A percentile compares a stretch with the other conserved stretches of the same genome.
Conservation (phyloP, 1,140 invertebrate genomes). For the Bombus terrestris region DNA sequence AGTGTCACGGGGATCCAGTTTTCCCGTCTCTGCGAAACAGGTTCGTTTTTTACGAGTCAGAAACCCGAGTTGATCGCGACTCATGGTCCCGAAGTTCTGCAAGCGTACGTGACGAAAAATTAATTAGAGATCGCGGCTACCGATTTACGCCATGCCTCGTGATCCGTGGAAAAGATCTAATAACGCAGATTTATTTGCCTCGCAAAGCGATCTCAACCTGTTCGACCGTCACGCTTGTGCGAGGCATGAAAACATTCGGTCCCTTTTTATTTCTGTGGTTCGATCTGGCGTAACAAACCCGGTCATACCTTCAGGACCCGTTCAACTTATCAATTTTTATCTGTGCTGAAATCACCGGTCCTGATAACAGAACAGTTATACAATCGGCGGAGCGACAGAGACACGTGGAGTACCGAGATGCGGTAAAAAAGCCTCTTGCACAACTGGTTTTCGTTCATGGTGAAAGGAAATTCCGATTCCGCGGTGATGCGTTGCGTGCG, state of each 20-base stretch:
- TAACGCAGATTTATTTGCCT: slow-evolving; percentile 16
- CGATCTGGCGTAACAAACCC: background rate
- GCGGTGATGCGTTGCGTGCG: slow-evolving; percentile 54
- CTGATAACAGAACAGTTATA: slow-evolving; percentile 30
- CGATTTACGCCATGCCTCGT: slow-evolving; percentile 3
- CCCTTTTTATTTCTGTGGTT: background rate
- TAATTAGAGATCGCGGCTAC: background rate
- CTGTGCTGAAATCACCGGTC: slow-evolving; percentile 40
- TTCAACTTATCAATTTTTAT: slow-evolving; percentile 39
- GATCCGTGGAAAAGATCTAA: slow-evolving; percentile 40
- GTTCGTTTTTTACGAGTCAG: slow-evolving; percentile 35
- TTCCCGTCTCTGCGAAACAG: slow-evolving; percentile 47
- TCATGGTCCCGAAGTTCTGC: background rate
- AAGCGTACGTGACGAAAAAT: slow-evolving; percentile 16
- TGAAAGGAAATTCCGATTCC: slow-evolving; percentile 69
- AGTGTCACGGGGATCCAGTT: slow-evolving; percentile 55
- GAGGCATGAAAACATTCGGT: background rate
- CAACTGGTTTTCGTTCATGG: slow-evolving; percentile 62
- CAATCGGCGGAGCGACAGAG: slow-evolving; percentile 19
- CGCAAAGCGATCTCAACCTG: slow-evolving; percentile 10
- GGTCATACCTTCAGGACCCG: background rate
- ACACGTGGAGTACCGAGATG: background rate
- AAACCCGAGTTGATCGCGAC: slow-evolving; percentile 16
- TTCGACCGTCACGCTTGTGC: background rate
- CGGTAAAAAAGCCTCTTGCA: slow-evolving; percentile 42